A percentile compares a stretch with the other conserved stretches of the same genome.
These are phyloP conservation scores for Schizotus pectinicornis DNA, from an alignment of 2,888 invertebrate species.

Conservation along the genomic window DNA sequence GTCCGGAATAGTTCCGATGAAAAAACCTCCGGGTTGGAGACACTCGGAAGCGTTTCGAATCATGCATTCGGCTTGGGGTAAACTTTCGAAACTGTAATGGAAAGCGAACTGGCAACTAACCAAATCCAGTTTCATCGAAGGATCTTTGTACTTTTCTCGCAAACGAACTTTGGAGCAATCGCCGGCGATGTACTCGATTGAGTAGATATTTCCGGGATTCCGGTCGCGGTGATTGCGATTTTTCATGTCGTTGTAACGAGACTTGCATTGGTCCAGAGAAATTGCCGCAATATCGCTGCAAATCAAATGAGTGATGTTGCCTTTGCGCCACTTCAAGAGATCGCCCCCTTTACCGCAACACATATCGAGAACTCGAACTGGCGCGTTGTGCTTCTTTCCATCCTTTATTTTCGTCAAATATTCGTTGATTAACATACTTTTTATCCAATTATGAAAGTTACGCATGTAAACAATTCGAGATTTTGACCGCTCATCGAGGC, in stretches of 20 bases:
- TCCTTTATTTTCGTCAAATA: conserved; percentile 72
- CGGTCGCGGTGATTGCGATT: conserved; percentile 45
- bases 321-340: conserved; percentile 93
- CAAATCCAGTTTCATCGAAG: conserved; percentile 81
- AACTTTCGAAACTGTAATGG: conserved; percentile 94
- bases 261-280: conserved; percentile 89
- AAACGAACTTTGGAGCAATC: conserved; percentile 88
- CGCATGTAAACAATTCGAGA: conserved; percentile 93
- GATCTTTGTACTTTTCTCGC: conserved; percentile 78
- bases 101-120: conserved; percentile 98
- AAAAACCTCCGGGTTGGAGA: conserved; percentile 88
- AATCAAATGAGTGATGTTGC: conserved; percentile 78
- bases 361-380: conserved; percentile 84
- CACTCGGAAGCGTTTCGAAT: conserved; percentile 90
- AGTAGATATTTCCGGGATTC: conserved; percentile 63
- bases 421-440: conserved; percentile 91
- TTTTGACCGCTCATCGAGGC: conserved; percentile 78
- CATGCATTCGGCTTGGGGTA: conserved; percentile 90
- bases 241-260: conserved; percentile 78
- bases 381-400: conserved; percentile 68
- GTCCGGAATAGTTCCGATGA: conserved; percentile 96
- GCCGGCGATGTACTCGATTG: conserved; percentile 89
- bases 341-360: conserved; percentile 99
- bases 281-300: conserved; percentile 94
- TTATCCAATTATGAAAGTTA: conserved; percentile 99